Percentiles rank a stretch among this genome's conserved stretches.
phyloP scores from a whole-genome alignment of 2,797 vertebrate species.

The Sylvia borin region DNA sequence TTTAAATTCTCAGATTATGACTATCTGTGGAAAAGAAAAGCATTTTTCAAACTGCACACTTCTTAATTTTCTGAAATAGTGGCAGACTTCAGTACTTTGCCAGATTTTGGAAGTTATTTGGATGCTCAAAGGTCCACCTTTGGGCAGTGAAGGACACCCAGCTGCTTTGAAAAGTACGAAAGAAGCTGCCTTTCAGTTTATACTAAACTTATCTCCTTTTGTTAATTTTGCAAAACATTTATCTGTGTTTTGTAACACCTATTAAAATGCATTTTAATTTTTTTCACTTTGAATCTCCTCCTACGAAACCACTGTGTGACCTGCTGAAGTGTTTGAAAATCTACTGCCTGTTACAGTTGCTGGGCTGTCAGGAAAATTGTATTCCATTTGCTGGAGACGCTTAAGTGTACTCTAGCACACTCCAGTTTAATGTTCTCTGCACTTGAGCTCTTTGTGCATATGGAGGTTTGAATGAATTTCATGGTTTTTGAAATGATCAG shows the following conservation, averaged over 20 bases:
- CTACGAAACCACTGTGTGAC: not conserved
- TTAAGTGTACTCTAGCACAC: not conserved
- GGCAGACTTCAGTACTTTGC: not conserved
- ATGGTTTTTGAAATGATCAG: not conserved
- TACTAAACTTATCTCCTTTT: not conserved
- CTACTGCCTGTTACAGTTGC: not conserved
- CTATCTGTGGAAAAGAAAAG: not conserved
- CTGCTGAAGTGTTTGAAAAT: not conserved
- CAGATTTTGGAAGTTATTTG: not conserved
- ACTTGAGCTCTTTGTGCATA: not conserved
- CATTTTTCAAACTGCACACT: not conserved
- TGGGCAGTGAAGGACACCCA: not conserved
- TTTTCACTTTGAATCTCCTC: not conserved
- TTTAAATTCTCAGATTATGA: not conserved
- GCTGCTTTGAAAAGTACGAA: not conserved
- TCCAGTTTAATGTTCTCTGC: not conserved
- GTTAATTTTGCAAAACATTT: accelerated
- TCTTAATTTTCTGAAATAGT: not conserved
- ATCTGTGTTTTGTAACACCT: not conserved
- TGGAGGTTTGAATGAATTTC: not conserved
- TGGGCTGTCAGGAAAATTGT: not conserved
- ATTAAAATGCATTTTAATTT: not conserved
- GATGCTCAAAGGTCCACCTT: not conserved
- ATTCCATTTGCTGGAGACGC: not conserved
- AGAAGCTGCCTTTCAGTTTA: not conserved